Percentiles rank a stretch among this genome's conserved stretches.
Conservation (phyloP, 2,113 vertebrate genomes). For the Seriola aureovittata region DNA sequence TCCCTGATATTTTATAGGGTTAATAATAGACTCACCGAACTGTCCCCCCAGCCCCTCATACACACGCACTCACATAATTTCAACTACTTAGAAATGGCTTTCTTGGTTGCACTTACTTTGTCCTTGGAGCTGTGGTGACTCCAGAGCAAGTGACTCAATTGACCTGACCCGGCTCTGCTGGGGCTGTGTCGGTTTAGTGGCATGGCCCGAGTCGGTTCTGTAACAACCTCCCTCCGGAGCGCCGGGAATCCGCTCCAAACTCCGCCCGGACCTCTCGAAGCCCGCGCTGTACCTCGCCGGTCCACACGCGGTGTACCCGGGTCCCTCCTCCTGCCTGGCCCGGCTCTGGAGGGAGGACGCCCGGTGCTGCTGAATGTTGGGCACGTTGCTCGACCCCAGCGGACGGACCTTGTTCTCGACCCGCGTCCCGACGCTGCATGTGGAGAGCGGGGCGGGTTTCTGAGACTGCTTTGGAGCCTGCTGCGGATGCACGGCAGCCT, state of each 20-base stretch:
- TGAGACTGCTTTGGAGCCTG: slow-evolving; percentile 50
- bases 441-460: slow-evolving; percentile 63
- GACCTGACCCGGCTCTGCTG: slow-evolving; percentile 74
- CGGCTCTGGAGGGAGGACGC: slow-evolving; percentile 69
- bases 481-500: slow-evolving; percentile 70
- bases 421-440: slow-evolving; percentile 58
- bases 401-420: slow-evolving; percentile 83
- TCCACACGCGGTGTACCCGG: slow-evolving; percentile 55
- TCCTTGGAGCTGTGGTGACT: slow-evolving; percentile 75
- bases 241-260: slow-evolving; percentile 71
- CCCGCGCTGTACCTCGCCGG: slow-evolving; percentile 59
- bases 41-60: neutral
- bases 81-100: neutral
- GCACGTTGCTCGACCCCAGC: slow-evolving; percentile 82
- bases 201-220: slow-evolving; percentile 63
- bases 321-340: slow-evolving; percentile 64
- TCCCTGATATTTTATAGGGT: neutral
- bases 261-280: slow-evolving; percentile 77
- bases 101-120: slow-evolving; percentile 61
- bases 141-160: slow-evolving; percentile 82
- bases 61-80: neutral
- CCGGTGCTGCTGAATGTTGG: slow-evolving; percentile 77
- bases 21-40: neutral
- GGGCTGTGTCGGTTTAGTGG: slow-evolving; percentile 53
- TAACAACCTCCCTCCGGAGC: slow-evolving; percentile 66